Evolutionary conservation across 2,888 invertebrate species (phyloP).

Genomic region (Chloromyia formosa): DNA sequence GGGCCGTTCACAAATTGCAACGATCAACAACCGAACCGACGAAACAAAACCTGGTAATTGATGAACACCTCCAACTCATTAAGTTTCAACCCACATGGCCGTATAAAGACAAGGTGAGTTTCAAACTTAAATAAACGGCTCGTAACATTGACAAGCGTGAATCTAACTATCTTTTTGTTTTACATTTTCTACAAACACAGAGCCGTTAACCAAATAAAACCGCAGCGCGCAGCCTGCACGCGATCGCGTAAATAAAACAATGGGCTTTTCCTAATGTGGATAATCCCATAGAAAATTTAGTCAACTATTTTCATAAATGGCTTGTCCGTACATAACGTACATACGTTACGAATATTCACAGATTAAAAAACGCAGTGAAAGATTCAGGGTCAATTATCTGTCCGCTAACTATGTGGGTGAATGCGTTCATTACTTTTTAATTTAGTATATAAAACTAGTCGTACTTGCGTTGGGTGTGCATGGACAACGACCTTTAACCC

Average conservation of each 20-base stretch:
- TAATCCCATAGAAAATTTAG: slow-evolving; percentile 22
- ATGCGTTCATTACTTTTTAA: neutral
- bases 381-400: slow-evolving; percentile 29
- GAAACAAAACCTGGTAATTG: no score
- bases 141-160: slow-evolving; percentile 8
- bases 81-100: slow-evolving; percentile 32
- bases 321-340: no score
- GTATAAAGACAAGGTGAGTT: slow-evolving; percentile 30
- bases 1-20: no score
- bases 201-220: slow-evolving; percentile 28
- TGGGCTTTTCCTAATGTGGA: neutral
- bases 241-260: neutral
- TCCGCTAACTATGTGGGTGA: neutral
- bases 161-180: neutral
- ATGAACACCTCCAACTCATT: neutral
- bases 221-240: neutral
- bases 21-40: no score
- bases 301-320: neutral
- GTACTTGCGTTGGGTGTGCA: neutral
- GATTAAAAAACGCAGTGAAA: neutral
- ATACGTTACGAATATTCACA: no score
- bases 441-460: no score
- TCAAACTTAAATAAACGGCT: neutral
- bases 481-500: slow-evolving; percentile 30
- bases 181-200: neutral